Conservation (phyloP, 2,797 vertebrate genomes). For the Myotis vivesi region DNA sequence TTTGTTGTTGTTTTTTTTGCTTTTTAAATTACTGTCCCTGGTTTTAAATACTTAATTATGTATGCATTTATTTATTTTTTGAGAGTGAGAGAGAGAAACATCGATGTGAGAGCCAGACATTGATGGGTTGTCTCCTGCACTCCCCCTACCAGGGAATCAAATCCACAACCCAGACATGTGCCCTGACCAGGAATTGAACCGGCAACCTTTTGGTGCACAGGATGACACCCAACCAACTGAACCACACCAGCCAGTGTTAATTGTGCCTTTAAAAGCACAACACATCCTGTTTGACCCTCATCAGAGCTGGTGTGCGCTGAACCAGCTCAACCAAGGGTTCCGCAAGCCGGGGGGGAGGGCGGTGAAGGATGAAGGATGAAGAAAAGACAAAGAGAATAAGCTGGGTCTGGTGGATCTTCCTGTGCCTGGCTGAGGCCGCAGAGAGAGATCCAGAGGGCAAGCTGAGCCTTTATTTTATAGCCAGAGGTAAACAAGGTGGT, state of each 20-base stretch:
- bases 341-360: too few relatives aligned
- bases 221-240: neutral
- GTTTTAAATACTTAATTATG: slow-evolving; percentile 8
- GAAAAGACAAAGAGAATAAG: too few relatives aligned
- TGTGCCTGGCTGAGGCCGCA: too few relatives aligned
- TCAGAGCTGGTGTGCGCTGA: too few relatives aligned
- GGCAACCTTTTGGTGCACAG: neutral
- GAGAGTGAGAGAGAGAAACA: neutral
- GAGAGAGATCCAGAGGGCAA: too few relatives aligned
- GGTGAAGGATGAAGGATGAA: too few relatives aligned
- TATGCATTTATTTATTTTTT: neutral
- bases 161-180: neutral
- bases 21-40: neutral
- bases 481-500: too few relatives aligned
- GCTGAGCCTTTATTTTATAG: too few relatives aligned
- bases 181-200: neutral
- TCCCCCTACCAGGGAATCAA: neutral
- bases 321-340: too few relatives aligned
- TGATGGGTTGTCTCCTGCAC: neutral
- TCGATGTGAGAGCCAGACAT: neutral
- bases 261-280: neutral
- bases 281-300: neutral
- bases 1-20: neutral
- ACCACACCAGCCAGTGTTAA: neutral
- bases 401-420: too few relatives aligned